Evolutionary conservation across 1,140 invertebrate genomes (phyloP).

Genomic region (Drosophila serrata): DNA sequence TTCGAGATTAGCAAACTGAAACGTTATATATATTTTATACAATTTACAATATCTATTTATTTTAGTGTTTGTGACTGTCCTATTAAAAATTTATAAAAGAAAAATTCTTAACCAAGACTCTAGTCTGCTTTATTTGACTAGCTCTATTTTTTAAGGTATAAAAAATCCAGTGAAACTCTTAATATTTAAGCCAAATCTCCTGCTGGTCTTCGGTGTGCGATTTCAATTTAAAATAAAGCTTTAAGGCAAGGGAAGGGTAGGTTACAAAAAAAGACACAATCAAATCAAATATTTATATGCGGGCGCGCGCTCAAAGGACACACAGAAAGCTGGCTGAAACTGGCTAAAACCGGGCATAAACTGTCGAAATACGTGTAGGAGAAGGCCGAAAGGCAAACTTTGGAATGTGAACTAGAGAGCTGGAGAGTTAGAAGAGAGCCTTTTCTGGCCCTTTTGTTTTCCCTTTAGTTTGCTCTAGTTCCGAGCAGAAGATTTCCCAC

Average conservation of each 20-base stretch:
- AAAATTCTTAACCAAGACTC: not conserved
- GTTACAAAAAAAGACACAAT: conserved; percentile 55
- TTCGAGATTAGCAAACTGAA: not conserved
- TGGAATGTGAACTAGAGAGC: too few relatives aligned
- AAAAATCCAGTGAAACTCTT: not conserved
- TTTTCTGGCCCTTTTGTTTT: conserved; percentile 36
- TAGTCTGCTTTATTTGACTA: not conserved
- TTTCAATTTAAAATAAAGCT: conserved; percentile 51
- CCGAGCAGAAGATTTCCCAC: not conserved
- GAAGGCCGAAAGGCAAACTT: conserved; percentile 26
- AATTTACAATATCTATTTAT: conserved; percentile 10
- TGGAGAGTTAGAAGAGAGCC: not conserved
- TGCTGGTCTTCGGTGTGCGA: conserved; percentile 30
- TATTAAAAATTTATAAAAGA: not conserved
- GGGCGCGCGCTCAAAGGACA: conserved; percentile 48
- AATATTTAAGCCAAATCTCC: conserved; percentile 16
- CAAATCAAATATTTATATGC: conserved; percentile 82
- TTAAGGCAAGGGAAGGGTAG: not conserved
- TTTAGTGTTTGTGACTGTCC: not conserved
- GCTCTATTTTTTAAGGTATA: conserved; percentile 5
- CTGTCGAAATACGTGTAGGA: conserved; percentile 27
- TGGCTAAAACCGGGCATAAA: conserved; percentile 37
- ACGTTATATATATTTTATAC: not conserved
- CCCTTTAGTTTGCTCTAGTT: conserved; percentile 32
- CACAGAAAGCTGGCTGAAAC: conserved; percentile 53